Conservation (phyloP, 2,113 vertebrate species). For the Penelope pileata region DNA sequence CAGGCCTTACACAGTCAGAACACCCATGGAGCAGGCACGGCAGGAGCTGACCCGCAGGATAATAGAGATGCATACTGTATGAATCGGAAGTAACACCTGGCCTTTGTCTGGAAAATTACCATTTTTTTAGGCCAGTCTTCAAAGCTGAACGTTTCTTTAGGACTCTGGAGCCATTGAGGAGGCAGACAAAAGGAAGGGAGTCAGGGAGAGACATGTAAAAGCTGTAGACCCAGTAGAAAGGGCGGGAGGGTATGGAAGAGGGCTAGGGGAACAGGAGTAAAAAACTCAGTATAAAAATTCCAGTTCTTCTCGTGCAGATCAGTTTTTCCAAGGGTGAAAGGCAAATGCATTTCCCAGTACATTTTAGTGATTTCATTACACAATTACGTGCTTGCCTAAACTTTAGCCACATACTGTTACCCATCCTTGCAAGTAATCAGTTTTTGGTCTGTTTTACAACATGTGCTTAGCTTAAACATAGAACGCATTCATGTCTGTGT, state of each 20-base stretch:
- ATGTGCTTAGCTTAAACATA: neutral
- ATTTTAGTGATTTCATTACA: conserved; percentile 67
- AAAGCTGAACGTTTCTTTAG: conserved; percentile 68
- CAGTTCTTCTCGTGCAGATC: neutral
- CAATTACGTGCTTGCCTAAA: conserved; percentile 61
- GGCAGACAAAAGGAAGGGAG: conserved; percentile 68
- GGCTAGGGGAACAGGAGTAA: conserved; percentile 43
- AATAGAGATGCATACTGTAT: conserved; percentile 59
- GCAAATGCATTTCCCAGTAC: conserved; percentile 36
- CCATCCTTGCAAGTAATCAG: conserved; percentile 35
- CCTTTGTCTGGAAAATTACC: conserved; percentile 71
- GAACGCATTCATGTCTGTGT: neutral
- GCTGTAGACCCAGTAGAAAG: conserved; percentile 54
- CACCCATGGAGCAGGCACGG: conserved; percentile 33
- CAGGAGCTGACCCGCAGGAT: conserved; percentile 26
- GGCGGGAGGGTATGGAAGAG: neutral
- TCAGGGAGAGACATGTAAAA: conserved; percentile 55
- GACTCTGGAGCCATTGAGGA: conserved; percentile 65
- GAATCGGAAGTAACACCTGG: conserved; percentile 66
- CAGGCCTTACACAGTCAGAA: conserved; percentile 49
- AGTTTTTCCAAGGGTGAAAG: conserved; percentile 40
- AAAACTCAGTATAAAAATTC: conserved; percentile 4
- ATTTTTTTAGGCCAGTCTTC: conserved; percentile 69
- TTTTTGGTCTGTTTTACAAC: conserved; percentile 15
- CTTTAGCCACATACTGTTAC: conserved; percentile 40